phyloP scores from a whole-genome alignment of 2,113 vertebrate genomes.

The Ivindomyrus marchei region DNA sequence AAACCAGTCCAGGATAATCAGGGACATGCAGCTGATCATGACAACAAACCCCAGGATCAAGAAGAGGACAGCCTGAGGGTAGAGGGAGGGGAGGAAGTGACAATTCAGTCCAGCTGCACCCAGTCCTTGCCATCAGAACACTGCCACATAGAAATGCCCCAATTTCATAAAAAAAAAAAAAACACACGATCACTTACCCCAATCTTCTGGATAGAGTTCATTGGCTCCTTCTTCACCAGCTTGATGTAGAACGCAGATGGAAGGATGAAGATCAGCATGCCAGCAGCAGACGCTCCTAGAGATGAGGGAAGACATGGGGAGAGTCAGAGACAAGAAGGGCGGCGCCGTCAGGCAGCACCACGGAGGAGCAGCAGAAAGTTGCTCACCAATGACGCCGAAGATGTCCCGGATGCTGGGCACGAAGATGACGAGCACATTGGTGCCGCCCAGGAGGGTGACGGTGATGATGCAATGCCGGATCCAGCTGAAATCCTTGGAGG shows the following conservation, averaged over 20 bases:
- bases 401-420: conserved; percentile 91
- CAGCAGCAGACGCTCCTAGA: conserved; percentile 86
- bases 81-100: conserved; percentile 9
- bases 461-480: conserved; percentile 80
- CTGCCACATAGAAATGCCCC: not conserved
- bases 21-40: conserved; percentile 80
- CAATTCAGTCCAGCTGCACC: not conserved
- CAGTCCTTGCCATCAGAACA: not conserved
- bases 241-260: conserved; percentile 96
- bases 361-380: not conserved
- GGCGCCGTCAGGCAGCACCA: not conserved
- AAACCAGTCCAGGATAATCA: conserved; percentile 87
- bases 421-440: conserved; percentile 85
- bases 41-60: conserved; percentile 76
- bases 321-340: not conserved
- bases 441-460: conserved; percentile 60
- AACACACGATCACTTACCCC: conserved; percentile 66
- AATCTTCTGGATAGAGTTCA: conserved; percentile 90
- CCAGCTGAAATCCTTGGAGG: conserved; percentile 82
- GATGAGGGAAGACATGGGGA: not conserved
- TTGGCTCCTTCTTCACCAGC: conserved; percentile 89
- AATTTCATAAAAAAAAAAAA: not conserved
- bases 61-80: conserved; percentile 76
- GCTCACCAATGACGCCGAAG: conserved; percentile 90
- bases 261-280: conserved; percentile 96